Conservation (phyloP, 1,140 invertebrate genomes). For the Akabosia matsudoensis region DNA sequence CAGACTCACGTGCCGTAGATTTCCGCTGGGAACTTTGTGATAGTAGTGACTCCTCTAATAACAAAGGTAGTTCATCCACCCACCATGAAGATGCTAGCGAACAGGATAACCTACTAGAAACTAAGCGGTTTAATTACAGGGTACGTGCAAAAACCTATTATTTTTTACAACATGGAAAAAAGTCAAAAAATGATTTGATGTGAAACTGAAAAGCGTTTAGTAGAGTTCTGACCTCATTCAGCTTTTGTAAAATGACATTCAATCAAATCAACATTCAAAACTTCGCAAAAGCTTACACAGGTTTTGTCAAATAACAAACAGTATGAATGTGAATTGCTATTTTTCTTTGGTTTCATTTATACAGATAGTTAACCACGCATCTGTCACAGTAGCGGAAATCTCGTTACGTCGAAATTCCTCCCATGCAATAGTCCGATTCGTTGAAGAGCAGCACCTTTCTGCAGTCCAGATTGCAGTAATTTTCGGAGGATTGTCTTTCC, state of each 20-base stretch:
- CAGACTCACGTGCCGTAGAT: conserved; percentile 5
- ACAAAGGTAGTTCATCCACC: background rate
- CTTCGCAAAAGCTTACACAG: too few species aligned
- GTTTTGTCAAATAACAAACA: too few species aligned
- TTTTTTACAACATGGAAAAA: too few species aligned
- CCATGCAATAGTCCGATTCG: background rate
- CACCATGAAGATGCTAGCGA: background rate
- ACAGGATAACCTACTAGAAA: background rate
- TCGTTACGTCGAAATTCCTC: background rate
- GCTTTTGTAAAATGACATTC: too few species aligned
- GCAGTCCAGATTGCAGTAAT: background rate
- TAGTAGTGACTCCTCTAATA: background rate
- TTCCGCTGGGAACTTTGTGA: conserved; percentile 10
- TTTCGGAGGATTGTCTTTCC: conserved; percentile 23
- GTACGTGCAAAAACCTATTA: too few species aligned
- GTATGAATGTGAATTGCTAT: background rate
- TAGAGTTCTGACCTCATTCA: too few species aligned
- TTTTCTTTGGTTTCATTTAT: background rate
- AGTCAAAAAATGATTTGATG: too few species aligned
- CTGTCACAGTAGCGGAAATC: background rate
- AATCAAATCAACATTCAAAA: too few species aligned
- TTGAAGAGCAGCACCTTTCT: conserved; percentile 7
- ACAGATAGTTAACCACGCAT: conserved; percentile 3
- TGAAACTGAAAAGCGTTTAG: too few species aligned
- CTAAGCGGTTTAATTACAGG: background rate